Evolutionary conservation across 2,797 vertebrate genomes (phyloP).

Genomic region (Limnodromus scolopaceus): DNA sequence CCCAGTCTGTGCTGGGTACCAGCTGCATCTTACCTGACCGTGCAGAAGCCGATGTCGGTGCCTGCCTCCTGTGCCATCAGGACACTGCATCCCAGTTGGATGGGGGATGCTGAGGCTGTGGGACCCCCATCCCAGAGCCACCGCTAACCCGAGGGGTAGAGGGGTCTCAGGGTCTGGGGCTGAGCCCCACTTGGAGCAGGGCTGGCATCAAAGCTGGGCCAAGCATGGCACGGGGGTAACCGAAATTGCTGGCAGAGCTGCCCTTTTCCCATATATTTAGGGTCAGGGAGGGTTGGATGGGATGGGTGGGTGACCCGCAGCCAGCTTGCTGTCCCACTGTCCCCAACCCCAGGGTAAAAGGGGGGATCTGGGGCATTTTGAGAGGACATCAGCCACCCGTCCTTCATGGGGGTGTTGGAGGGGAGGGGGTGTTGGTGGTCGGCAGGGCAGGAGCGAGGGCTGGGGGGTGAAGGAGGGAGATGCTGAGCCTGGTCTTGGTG

Average conservation of each 20-base stretch:
- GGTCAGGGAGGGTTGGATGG: not conserved
- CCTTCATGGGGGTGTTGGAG: accelerated
- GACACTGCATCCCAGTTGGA: not conserved
- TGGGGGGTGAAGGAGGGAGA: not conserved
- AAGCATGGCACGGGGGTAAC: not conserved
- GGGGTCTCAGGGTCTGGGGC: not conserved
- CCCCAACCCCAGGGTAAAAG: not conserved
- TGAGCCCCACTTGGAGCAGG: accelerated
- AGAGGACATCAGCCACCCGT: not conserved
- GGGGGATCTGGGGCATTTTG: not conserved
- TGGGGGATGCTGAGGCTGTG: not conserved
- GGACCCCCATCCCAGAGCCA: not conserved
- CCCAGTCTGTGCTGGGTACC: not conserved
- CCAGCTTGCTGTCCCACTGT: not conserved
- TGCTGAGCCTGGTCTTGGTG: accelerated
- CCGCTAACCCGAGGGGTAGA: too few species aligned
- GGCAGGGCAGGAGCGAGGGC: accelerated
- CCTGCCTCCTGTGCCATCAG: not conserved
- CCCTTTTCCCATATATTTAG: not conserved
- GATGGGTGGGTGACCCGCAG: not conserved
- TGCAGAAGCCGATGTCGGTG: accelerated
- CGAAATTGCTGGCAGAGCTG: not conserved
- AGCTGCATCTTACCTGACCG: not conserved
- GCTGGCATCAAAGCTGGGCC: not conserved
- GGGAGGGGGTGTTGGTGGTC: not conserved